phyloP scores from a whole-genome alignment of 2,888 invertebrate species.

The Leptinotarsa tumamoca region DNA sequence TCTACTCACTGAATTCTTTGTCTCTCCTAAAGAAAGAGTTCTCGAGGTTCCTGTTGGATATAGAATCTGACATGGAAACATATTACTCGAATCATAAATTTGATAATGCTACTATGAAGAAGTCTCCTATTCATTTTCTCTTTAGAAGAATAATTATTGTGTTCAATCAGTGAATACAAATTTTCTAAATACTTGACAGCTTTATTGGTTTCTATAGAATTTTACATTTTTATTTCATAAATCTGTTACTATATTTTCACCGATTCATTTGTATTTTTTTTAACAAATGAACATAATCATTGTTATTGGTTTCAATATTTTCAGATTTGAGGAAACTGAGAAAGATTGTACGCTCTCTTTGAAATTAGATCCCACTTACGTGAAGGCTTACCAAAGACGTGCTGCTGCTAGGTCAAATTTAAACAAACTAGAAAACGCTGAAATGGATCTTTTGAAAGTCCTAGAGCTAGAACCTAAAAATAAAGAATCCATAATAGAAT shows the following conservation, averaged over 20 bases:
- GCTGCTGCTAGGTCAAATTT: constrained; percentile 81
- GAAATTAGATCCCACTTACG: constrained; percentile 80
- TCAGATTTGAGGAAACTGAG: constrained; percentile 77
- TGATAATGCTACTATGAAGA: no score
- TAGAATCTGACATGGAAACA: no score
- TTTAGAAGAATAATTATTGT: no score
- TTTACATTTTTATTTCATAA: no score
- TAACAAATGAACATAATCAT: background rate
- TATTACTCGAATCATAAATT: no score
- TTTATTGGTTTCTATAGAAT: no score
- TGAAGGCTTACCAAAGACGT: constrained; percentile 87
- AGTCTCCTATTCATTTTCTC: no score
- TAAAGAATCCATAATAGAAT: constrained; percentile 73
- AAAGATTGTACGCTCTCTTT: constrained; percentile 86
- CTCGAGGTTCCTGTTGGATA: no score
- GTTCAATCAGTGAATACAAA: no score
- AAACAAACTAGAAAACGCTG: constrained; percentile 79
- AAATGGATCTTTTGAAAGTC: constrained; percentile 77
- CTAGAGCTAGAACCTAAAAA: constrained; percentile 85
- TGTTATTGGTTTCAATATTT: constrained; percentile 17
- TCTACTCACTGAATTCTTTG: no score
- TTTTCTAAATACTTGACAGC: no score
- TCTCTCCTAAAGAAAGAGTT: no score
- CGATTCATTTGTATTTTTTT: background rate
- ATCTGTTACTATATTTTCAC: background rate